Conservation (phyloP, 2,888 invertebrate genomes). For the Thera britannica region DNA sequence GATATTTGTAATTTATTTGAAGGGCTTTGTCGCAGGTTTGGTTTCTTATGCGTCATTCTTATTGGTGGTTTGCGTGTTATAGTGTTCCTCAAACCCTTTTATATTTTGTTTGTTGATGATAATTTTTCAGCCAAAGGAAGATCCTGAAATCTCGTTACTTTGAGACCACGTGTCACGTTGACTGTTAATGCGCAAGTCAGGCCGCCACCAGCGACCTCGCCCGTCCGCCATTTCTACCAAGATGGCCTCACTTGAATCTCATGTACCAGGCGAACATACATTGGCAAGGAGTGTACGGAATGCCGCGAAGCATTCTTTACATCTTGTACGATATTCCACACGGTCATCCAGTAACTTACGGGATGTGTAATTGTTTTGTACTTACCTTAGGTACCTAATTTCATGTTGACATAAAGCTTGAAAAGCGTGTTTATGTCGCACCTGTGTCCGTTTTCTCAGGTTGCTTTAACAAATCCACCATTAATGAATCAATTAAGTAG, state of each 20-base stretch:
- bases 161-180: neutral
- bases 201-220: slow-evolving; percentile 12
- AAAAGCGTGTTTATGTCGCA: too few species aligned
- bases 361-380: neutral
- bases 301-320: slow-evolving; percentile 50
- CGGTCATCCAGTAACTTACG: neutral
- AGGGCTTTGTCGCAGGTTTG: too few species aligned
- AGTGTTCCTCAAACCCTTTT: neutral
- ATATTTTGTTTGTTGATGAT: slow-evolving; percentile 2
- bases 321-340: slow-evolving; percentile 27
- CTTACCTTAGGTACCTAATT: too few species aligned
- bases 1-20: too few species aligned
- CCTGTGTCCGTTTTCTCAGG: too few species aligned
- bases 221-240: slow-evolving; percentile 51
- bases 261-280: slow-evolving; percentile 65
- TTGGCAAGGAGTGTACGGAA: slow-evolving; percentile 52
- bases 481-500: too few species aligned
- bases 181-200: slow-evolving; percentile 20
- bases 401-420: too few species aligned
- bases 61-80: neutral
- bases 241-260: slow-evolving; percentile 83
- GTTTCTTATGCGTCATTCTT: neutral
- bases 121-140: neutral
- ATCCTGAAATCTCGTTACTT: neutral
- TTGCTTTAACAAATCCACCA: too few species aligned